Conservation (phyloP, 2,888 invertebrate genomes). For the Plutella xylostella region DNA sequence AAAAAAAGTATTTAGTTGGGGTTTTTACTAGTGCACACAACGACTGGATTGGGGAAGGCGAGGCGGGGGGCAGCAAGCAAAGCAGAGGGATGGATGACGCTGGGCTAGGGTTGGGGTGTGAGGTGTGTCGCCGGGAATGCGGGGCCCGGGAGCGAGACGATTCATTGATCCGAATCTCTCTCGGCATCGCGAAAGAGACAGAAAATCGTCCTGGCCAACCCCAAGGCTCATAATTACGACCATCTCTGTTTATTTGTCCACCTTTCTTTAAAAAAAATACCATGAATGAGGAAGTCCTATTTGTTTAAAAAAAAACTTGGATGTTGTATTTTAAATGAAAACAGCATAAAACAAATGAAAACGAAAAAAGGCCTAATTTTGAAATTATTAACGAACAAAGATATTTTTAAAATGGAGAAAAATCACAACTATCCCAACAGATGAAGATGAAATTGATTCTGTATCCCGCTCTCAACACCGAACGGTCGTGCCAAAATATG, state of each 20-base stretch:
- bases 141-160: slow-evolving; percentile 43
- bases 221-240: not conserved
- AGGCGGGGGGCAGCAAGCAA: slow-evolving; percentile 6
- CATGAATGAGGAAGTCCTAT: too few relatives aligned
- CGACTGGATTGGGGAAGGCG: not conserved
- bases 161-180: slow-evolving; percentile 65
- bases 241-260: not conserved
- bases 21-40: too few relatives aligned
- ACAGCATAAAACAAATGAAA: too few relatives aligned
- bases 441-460: not conserved
- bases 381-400: not conserved
- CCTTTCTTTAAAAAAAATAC: not conserved
- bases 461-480: slow-evolving; percentile 29
- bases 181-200: slow-evolving; percentile 53
- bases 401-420: not conserved
- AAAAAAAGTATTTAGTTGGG: too few relatives aligned
- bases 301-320: too few relatives aligned
- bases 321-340: too few relatives aligned
- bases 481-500: slow-evolving; percentile 22
- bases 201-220: slow-evolving; percentile 12
- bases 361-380: not conserved
- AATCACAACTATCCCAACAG: not conserved
- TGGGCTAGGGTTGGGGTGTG: slow-evolving; percentile 24
- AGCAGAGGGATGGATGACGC: slow-evolving; percentile 35
- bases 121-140: too few relatives aligned